Evolutionary conservation across 1,140 invertebrate species (phyloP), one percentile per base, ranked within the genome.

Genomic region (Hermatobates lingyangjiaoensis): DNA sequence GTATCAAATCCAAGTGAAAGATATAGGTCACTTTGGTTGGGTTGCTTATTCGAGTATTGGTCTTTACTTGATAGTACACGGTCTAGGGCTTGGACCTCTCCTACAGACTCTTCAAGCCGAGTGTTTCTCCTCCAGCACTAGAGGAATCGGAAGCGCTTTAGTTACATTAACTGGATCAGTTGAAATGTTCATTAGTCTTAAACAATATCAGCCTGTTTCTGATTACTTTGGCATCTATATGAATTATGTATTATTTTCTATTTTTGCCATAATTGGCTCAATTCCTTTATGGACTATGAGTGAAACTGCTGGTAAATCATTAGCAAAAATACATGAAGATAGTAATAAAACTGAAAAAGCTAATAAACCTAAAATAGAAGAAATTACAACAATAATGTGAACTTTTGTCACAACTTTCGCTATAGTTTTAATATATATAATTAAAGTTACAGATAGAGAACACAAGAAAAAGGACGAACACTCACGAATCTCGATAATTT

Each of bases 251-350:
- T 59, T 69, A 52, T 79, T 75, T 58, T 64, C 71, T 3, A 62
- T 60, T 20, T 63, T 77, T 56, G 74, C 73, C 3, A 57, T 69
- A 24, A 23, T 75, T 48, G 66, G 77, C 23, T 66, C 69, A 58
- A 56, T 77, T 14, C 62, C 74, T 28, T 66, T 77, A 50, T 73
- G 67, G 53, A 72, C 78, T 46, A 74, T 87, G 1, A 81, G 81
- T 1, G 86, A 90, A 66, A 89, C 85, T 0, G 87, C 87, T 64
- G 81, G 81, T 12, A 83, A 81, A 61, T 77, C 78, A 1, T 72
- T 87, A 39, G 74, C 76, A 58, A 67, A 77, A 59, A 75, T 78
- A n/a, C n/a, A n/a, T n/a, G n/a, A n/a, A n/a, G n/a, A n/a, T n/a
- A n/a, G n/a, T n/a, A n/a, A n/a, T n/a, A n/a, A n/a, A n/a, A n/a